Base-by-base conservation (phyloP, 2,113 vertebrate species). In the Macquaria ambigua region DNA sequence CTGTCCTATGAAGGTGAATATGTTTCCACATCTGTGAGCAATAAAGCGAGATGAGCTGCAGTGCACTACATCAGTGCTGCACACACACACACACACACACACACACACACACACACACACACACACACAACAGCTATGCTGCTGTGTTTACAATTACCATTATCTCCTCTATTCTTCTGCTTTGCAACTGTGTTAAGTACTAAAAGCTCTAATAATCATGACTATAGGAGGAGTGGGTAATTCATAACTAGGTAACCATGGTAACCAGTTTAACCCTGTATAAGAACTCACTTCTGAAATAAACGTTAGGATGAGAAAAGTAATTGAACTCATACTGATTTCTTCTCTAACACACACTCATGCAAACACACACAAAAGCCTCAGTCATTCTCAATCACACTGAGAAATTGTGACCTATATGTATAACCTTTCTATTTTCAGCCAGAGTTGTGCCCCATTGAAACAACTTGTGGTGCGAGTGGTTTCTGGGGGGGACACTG, bases 341-440 rank as follows among this genome's bases (percentile, higher is more conserved):
- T 58, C 8, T 39, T 31, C 28, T 31, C 28, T 31, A 31, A 74
- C 48, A 52, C 48, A 52, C 21, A 46, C 41, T 25, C 58, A 74
- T 20, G 10, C 39, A 62, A 1, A 74, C 64, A 70, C 41, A 76
- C 83, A 88, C 69, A 85, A 63, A 90, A 73, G 77, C 77, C 74
- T 83, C 88, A 79, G 81, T 74, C 59, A 81, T 87, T 59, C 28
- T 31, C 28, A 31, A 31, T 31, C 74, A 76, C 58, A 61, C 52
- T 83, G 85, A 91, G 72, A 90, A 84, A 88, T 68, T 74, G 71
- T 90, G 89, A 93, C 87, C 89, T 87, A 84, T 89, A 76, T 91
- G 89, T 91, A 83, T 82, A 90, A 91, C 90, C 82, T 82, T 85
- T 87, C 92, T 94, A 93, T 93, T 93, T 93, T 87, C 81, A 84